These are phyloP conservation scores for Cyphomyrus plagiostoma DNA, from an alignment of 2,113 vertebrate species.

Conservation along the genomic window DNA sequence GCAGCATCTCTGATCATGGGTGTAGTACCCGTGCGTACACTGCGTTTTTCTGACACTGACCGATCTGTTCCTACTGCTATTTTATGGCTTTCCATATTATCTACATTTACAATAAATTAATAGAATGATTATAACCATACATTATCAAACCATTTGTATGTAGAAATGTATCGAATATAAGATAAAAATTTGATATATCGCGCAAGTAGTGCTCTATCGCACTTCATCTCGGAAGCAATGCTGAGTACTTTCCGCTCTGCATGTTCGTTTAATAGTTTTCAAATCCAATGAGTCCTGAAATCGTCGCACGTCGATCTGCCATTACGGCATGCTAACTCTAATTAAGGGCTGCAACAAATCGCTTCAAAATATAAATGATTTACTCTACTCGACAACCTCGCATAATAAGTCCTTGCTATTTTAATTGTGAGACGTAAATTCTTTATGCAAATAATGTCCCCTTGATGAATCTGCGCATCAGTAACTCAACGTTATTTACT, in stretches of 20 bases:
- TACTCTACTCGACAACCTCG: background rate
- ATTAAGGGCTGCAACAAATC: constrained; percentile 13
- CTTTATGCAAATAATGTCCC: background rate
- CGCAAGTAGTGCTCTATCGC: background rate
- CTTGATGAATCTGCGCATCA: background rate
- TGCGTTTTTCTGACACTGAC: background rate
- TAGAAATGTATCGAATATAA: background rate
- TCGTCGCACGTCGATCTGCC: background rate
- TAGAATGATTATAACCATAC: background rate
- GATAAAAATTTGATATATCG: background rate
- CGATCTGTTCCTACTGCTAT: background rate
- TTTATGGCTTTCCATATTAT: background rate
- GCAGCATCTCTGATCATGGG: background rate
- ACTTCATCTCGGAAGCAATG: background rate
- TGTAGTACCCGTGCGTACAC: background rate
- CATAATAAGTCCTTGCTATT: background rate
- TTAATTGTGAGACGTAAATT: constrained; percentile 1
- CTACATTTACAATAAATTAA: background rate
- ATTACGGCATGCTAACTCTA: constrained; percentile 4
- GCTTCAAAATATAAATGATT: constrained; percentile 7
- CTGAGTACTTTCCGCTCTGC: background rate
- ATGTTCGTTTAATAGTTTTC: background rate
- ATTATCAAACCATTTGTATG: background rate
- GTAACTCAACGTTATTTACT: background rate
- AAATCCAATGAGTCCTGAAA: background rate